Base-by-base conservation (phyloP, 1,140 invertebrate genomes). In the Psilanteris sp. region DNA sequence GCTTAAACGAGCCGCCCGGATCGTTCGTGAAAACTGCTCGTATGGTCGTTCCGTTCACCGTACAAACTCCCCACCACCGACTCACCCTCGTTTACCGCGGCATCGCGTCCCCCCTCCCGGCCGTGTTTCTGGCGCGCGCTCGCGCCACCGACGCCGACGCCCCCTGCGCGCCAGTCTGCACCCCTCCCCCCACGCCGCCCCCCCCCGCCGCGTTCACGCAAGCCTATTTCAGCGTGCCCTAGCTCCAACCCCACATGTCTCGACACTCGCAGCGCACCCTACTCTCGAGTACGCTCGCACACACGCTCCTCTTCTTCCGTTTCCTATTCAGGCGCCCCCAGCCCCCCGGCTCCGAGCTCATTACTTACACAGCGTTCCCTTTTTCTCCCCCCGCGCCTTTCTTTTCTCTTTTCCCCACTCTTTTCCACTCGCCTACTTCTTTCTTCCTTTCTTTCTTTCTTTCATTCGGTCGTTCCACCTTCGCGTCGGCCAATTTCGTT, bases 1-100 rank as follows among this genome's bases (percentile, higher is more conserved):
- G n/a, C n/a, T n/a, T n/a, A 86, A 20, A 20, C 83, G 82, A 85
- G 83, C 83, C 82, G 81, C 86, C 86, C 85, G 84, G 86, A 88
- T 87, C 85, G 86, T 86, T 85, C 79, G 82, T 84, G 81, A 82
- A 86, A 86, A 86, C 85, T 84, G 78, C 73, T 79, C 77, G 77
- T 52, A 46, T 77, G 75, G 85, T 84, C 77, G 77, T 87, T 87
- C 85, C 83, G 79, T 79, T 77, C 78, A 79, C 78, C 86, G 85
- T 83, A 77, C 86, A 66, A 81, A 81, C 85, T 87, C 86, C 86
- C 85, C 72, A 61, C 80, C 52, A 62, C 20, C 14, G 31, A 41
- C 72, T 66, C 52, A 72, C 81, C 64, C 37, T 67, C 52, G 15
- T 39, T 64, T 39, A 31, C 46, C 67, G 62, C 62, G 64, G 66